A percentile compares a stretch with the other conserved stretches of the same genome.
Conservation (phyloP, 2,113 vertebrate species). For the Plectropomus leopardus region DNA sequence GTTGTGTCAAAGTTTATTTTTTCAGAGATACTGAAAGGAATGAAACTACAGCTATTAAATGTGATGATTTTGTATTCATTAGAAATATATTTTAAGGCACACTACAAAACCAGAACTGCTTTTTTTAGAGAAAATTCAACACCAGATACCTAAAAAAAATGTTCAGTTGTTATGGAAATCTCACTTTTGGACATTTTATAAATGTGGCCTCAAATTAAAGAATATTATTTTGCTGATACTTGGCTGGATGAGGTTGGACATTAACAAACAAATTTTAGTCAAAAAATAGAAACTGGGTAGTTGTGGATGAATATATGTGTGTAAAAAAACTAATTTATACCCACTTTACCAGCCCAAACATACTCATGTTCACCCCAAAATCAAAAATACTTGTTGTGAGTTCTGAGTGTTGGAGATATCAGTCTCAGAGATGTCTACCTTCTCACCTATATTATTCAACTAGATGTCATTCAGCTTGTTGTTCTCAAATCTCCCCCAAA, state of each 20-base stretch:
- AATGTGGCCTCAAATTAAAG: too few relatives aligned
- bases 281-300: neutral
- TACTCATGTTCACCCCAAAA: too few relatives aligned
- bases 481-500: too few relatives aligned
- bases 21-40: conserved; percentile 5
- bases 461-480: too few relatives aligned
- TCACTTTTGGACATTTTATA: neutral
- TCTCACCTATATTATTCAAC: too few relatives aligned
- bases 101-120: conserved; percentile 28
- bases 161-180: neutral
- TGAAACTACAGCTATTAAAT: conserved; percentile 11
- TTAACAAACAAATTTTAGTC: too few relatives aligned
- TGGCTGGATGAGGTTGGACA: neutral
- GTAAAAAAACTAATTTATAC: neutral
- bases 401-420: too few relatives aligned
- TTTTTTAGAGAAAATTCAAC: neutral
- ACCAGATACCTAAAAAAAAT: neutral
- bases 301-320: conserved; percentile 12
- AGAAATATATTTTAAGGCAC: conserved; percentile 41
- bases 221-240: neutral
- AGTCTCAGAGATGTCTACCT: too few relatives aligned
- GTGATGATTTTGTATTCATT: neutral
- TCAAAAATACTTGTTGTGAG: too few relatives aligned
- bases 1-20: neutral
- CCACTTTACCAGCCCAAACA: neutral